Evolutionary conservation across 2,888 invertebrate species (phyloP), one percentile per base, ranked within the genome.

Genomic region (Sialis lutaria): DNA sequence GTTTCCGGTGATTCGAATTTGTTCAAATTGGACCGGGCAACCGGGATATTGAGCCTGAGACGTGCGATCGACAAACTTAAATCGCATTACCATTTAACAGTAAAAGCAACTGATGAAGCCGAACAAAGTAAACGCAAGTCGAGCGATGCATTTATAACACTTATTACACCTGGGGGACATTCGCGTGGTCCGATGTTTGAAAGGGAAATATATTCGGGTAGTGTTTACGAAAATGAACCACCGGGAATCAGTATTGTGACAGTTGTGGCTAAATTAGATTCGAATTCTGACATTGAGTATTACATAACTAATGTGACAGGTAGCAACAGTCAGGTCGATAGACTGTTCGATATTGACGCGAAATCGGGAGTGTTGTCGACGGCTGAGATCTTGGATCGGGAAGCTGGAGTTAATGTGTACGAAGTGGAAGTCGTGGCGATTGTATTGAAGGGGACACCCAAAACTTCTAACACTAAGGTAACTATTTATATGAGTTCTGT

Each of bases 51-150:
- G 49, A 75, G 75, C 22, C 64, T 86, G 50, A 73, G 74, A 32
- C 74, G 74, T 54, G 68, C 77, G 5, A 64, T 72, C 6, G 65
- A 71, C 4, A 70, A 69, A 49, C 72, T 80, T 1, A 85, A 85
- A 57, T 75, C 82, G 1, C 75, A 82, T 46, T 90, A 89, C 68
- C 82, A 83, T 56, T 68, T 92, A 40, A 83, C 85, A 0, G 78
- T 92, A 41, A 81, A 88, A 57, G 92, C 91, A 4, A 89, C 90
- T 6, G 92, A 92, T 63, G 91, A 91, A 62, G 92, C 91, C 1
- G 89, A 88, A 2, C 81, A 90, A 58, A 82, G 82, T 54, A 90
- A 90, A 61, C 75, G 90, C 50, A 81, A 83, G 64, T 87, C 86
- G 51, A 83, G 88, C 2, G 90, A 92, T 62, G 82, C 87, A 1